Evolutionary conservation across 1,140 invertebrate genomes (phyloP).

Genomic region (Brachionus angularis): DNA sequence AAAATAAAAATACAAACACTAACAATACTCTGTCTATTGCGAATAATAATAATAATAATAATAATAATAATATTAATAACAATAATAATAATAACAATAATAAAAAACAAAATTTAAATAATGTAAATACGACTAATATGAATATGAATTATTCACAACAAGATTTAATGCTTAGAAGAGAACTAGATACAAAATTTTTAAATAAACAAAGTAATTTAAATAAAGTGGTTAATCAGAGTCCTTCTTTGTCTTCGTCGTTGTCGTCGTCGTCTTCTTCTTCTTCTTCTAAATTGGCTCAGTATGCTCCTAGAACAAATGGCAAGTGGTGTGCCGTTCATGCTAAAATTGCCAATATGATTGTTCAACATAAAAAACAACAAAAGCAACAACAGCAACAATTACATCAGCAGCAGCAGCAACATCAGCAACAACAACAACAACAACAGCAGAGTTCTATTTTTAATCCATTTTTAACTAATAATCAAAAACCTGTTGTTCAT

Average conservation of each 20-base stretch:
- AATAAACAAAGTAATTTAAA: too few relatives aligned
- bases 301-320: slow-evolving; percentile 1
- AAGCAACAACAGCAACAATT: not conserved
- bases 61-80: not conserved
- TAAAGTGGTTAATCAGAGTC: too few relatives aligned
- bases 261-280: too few relatives aligned
- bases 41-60: too few relatives aligned
- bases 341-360: slow-evolving; percentile 38
- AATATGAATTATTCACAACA: too few relatives aligned
- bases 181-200: too few relatives aligned
- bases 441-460: not conserved
- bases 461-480: not conserved
- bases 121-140: too few relatives aligned
- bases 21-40: not conserved
- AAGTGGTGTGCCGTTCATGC: slow-evolving; percentile 37
- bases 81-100: not conserved
- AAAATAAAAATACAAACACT: too few relatives aligned
- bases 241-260: too few relatives aligned
- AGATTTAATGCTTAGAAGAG: too few relatives aligned
- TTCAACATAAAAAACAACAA: not conserved
- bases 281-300: not conserved
- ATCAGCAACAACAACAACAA: not conserved
- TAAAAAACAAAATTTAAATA: not conserved
- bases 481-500: not conserved
- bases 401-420: not conserved